These are phyloP conservation scores for Engraulis encrasicolus DNA, from an alignment of 2,113 vertebrate species.

Conservation along the genomic window DNA sequence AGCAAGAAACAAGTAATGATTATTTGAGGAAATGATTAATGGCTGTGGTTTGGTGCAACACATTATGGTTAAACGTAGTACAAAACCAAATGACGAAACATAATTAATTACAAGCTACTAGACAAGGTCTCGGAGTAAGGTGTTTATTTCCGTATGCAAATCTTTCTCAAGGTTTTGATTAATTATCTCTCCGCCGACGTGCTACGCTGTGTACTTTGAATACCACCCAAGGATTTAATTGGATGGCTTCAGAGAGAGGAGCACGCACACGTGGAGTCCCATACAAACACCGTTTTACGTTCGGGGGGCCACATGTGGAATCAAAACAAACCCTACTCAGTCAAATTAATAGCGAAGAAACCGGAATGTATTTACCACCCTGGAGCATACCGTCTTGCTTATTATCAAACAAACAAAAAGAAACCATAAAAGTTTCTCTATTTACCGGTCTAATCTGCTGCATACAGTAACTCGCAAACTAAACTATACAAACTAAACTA, in stretches of 20 bases:
- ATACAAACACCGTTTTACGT: background rate
- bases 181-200: conserved; percentile 36
- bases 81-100: conserved; percentile 54
- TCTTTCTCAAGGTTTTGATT: conserved; percentile 39
- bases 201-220: background rate
- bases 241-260: background rate
- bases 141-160: conserved; percentile 49
- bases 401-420: background rate
- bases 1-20: conserved; percentile 2
- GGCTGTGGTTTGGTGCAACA: conserved; percentile 44
- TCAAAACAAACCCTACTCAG: background rate
- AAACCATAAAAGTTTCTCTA: too few relatives aligned
- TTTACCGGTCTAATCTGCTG: background rate
- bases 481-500: too few relatives aligned
- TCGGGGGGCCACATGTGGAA: background rate
- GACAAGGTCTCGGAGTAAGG: conserved; percentile 49
- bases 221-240: background rate
- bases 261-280: background rate
- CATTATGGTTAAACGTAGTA: conserved; percentile 59
- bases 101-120: conserved; percentile 59
- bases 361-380: background rate
- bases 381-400: background rate
- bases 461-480: background rate
- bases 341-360: background rate
- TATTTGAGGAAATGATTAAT: conserved; percentile 60